Percentiles rank a stretch among this genome's conserved stretches.
Conservation (phyloP, 2,888 invertebrate genomes). For the Ectropis crepuscularia region DNA sequence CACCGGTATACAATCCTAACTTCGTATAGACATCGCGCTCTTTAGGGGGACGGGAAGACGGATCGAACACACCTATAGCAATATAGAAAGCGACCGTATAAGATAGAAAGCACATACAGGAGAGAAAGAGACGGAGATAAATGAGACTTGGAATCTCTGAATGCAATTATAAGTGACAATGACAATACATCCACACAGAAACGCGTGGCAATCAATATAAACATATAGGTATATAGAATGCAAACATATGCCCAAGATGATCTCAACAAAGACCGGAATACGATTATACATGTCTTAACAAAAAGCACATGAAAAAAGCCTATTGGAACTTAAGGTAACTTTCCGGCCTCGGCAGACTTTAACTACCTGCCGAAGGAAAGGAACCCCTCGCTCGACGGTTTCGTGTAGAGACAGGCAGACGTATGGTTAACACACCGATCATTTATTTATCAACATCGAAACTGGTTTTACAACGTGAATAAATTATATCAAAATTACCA, state of each 20-base stretch:
- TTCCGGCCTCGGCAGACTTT: conserved; percentile 65
- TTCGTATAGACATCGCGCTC: conserved; percentile 50
- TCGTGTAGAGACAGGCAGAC: conserved; percentile 26
- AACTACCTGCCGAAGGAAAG: conserved; percentile 72
- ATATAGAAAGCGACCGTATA: conserved; percentile 17
- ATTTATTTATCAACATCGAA: conserved; percentile 36
- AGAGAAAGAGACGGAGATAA: neutral
- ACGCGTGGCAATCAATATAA: conserved; percentile 9
- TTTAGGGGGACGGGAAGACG: conserved; percentile 47
- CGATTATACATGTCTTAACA: conserved; percentile 54
- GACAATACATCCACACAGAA: conserved; percentile 7
- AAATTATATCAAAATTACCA: conserved; percentile 38
- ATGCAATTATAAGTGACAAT: conserved; percentile 13
- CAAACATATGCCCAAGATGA: conserved; percentile 32
- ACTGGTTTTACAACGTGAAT: conserved; percentile 40
- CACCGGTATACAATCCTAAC: conserved; percentile 49
- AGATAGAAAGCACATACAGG: conserved; percentile 11
- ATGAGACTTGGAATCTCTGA: conserved; percentile 5
- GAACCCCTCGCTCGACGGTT: conserved; percentile 52
- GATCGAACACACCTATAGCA: conserved; percentile 34
- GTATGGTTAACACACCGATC: conserved; percentile 30
- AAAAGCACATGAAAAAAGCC: conserved; percentile 59
- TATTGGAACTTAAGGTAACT: conserved; percentile 64
- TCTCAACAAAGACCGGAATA: conserved; percentile 48
- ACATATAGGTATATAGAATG: conserved; percentile 21